Base-by-base conservation (phyloP, 2,113 vertebrate species). In the Lynx canadensis region DNA sequence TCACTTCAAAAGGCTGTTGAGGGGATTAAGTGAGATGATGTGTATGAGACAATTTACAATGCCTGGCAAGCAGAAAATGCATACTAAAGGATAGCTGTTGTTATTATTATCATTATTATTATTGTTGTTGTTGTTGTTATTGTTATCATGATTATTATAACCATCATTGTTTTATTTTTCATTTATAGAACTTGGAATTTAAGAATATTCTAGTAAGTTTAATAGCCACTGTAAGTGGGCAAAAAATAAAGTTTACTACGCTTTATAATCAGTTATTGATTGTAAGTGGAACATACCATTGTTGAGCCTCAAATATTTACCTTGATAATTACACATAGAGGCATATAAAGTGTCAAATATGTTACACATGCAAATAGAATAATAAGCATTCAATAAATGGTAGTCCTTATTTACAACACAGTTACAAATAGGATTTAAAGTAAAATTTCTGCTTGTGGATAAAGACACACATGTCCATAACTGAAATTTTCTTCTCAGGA, bases 1-100 rank as follows among this genome's bases (percentile, higher is more conserved):
- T 86, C 27, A 91, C 29, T 95, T 97, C 48, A 92, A 88, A 90
- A 80, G 85, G n/a, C 27, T 95, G 6, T 27, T 83, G 89, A 92
- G 18, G 36, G 84, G 68, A 96, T 84, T 87, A 69, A 89, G 33
- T 82, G 74, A 92, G 65, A 89, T 92, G 89, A 91, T 38, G 8
- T 55, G 52, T 50, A 29, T 69, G 84, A 69, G 87, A 95, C 23
- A 84, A 96, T 94, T 52, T 95, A 29, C 1, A 66, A 65, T 76
- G 63, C 19, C 50, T 74, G 36, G 45, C 7, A 95, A 94, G 94
- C 18, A 91, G 60, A 83, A 93, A 96, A 89, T 50, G 88, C 12
- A 86, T 11, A 91, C 41, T 89, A 83, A 87, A 68, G 21, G n/a
- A 89, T 92, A 27, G 11, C 19, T 57, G 21, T 69, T 78, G 57